Base-by-base conservation (phyloP, 2,797 vertebrate genomes). In the Mormyrus proboscirostris region DNA sequence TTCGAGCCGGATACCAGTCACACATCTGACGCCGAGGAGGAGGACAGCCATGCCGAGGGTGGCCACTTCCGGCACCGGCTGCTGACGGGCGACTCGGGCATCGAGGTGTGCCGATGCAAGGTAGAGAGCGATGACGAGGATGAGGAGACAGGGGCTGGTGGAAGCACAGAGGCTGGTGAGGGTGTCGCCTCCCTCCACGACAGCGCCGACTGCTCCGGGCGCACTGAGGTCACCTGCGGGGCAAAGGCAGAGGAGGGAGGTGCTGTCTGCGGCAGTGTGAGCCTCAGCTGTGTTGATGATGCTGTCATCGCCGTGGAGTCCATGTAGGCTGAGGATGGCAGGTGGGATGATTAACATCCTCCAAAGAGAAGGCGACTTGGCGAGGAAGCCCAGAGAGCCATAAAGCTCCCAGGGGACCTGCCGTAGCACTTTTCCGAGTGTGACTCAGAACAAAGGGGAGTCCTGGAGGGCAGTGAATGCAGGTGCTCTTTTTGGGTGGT, bases 1-100 rank as follows among this genome's bases (percentile, higher is more conserved):
- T 95, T 96, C 4, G 96, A 96, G 88, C 95, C 95, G 0, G 94
- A 93, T 91, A 93, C 0, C 92, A 91, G 3, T 88, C 88, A 76
- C 29, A 25, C 38, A 50, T 91, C 91, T 0, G 94, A 95, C 7
- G 93, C 94, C 0, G 95, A 96, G 0, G 95, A 96, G 0, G 95
- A 95, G 0, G 95, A 96, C 51, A 90, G 95, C 87, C 96, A 95
- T 0, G 95, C 95, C 0, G 96, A 96, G 1, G 95, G 96, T 88
- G 96, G 95, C 62, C 96, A 96, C 90, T 97, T 96, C 82, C 93
- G 97, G 90, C 97, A 96, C 88, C 96, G 97, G 0, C 93, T 96
- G 29, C 95, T 98, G 49, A 98, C 98, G 0, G 97, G 97, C 0
- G 98, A 99, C 93, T 99, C 98, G 0, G 98, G 98, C 19, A 98